Evolutionary conservation across 2,888 invertebrate species (phyloP), one percentile per base, ranked within the genome.

Genomic region (Drosophila longiperda): DNA sequence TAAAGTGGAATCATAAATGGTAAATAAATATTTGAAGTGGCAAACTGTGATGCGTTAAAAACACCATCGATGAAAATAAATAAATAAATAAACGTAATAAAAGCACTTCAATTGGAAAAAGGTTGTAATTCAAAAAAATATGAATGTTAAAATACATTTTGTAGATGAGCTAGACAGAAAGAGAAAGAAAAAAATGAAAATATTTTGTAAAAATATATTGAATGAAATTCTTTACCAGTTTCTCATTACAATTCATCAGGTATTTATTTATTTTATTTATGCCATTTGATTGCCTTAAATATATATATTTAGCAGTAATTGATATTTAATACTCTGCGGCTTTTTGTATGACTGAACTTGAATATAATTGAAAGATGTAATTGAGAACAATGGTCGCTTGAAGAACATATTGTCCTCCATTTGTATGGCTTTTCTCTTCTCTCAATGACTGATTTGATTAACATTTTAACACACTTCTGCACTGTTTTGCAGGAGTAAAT

Each of bases 361-460:
- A 40, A 40, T 23, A 12, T 33, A n/a, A n/a, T 45, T 23, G 45
- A 23, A 48, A 32, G 15, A 34, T 4, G 9, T 29, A 12, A 36
- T 29, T 58, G 32, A 48, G 50, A 62, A 74, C 75, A 74, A 73
- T 60, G 58, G 33, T 32, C 15, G 26, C 9, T 7, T 9, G 48
- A 59, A 45, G 34, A 59, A 36, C 62, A 66, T 42, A 53, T 50
- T 65, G 36, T 65, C 26, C 57, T 50, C 36, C 26, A 29, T 62
- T 69, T 62, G 52, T 45, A 49, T 45, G 55, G 69, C 48, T 33
- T 57, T 48, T n/a, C 66, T n/a, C 66, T 32, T 42, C 33, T 53
- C 53, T 50, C 20, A 42, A 52, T 40, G 61, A 60, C 40, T 40
- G 65, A 85, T 79, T 87, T 81, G 83, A 85, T 85, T 85, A 87